Conservation (phyloP, 2,888 invertebrate species). For the Luffia ferchaultella region DNA sequence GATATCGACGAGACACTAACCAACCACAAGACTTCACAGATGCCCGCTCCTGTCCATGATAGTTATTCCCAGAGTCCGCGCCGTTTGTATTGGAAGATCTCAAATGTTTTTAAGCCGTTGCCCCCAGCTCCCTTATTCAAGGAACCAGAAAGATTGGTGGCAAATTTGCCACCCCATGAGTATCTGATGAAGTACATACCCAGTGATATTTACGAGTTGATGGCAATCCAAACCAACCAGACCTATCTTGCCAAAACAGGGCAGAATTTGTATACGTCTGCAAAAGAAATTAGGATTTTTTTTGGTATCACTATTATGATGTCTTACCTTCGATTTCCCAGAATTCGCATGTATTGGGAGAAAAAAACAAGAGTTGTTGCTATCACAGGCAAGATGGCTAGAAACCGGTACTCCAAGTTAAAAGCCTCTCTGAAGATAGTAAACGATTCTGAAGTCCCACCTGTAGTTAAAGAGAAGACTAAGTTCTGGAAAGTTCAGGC, state of each 20-base stretch:
- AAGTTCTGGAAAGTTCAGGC: slow-evolving; percentile 5
- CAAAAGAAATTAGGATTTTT: slow-evolving; percentile 2
- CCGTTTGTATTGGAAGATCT: too few species aligned
- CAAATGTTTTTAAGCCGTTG: too few species aligned
- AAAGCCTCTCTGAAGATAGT: background rate
- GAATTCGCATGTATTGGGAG: background rate
- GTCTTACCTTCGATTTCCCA: slow-evolving; percentile 3
- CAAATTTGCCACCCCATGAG: too few species aligned
- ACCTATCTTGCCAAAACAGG: background rate
- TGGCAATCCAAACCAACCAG: background rate
- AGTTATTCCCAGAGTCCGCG: too few species aligned
- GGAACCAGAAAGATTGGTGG: too few species aligned
- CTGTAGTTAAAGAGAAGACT: slow-evolving; percentile 2
- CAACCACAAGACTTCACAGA: too few species aligned
- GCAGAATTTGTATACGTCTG: background rate
- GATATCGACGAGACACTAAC: too few species aligned
- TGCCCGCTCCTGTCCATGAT: too few species aligned
- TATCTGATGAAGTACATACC: slow-evolving; percentile 5
- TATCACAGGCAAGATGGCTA: background rate
- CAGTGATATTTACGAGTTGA: slow-evolving; percentile 1
- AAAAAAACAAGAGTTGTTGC: background rate
- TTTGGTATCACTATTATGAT: slow-evolving; percentile 5
- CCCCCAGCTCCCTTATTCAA: too few species aligned
- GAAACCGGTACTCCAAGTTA: background rate
- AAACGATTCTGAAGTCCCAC: background rate